Evolutionary conservation across 2,113 vertebrate species (phyloP).

Genomic region (Ciconia boyciana): DNA sequence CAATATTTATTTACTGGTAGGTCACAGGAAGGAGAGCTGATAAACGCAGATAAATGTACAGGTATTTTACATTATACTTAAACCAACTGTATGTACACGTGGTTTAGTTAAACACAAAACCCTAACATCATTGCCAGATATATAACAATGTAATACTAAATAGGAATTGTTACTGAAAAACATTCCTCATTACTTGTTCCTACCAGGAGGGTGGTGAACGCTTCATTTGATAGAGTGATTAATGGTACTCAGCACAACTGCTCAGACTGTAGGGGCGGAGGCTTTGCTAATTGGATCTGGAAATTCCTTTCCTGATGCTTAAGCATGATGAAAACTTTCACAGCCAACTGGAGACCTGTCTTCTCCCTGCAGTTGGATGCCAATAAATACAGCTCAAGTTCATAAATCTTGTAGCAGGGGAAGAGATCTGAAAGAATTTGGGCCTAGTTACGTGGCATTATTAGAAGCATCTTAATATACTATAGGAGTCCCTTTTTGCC

Average conservation of each 20-base stretch:
- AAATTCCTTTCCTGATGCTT: constrained; percentile 11
- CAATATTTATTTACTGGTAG: background rate
- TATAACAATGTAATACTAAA: background rate
- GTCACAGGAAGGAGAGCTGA: constrained; percentile 9
- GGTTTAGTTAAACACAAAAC: background rate
- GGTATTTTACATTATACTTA: background rate
- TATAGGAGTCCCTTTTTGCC: background rate
- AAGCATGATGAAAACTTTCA: background rate
- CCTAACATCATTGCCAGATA: background rate
- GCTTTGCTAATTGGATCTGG: background rate
- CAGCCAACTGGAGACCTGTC: background rate
- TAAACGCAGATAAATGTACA: background rate
- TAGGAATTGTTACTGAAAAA: too few relatives aligned
- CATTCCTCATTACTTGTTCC: too few relatives aligned
- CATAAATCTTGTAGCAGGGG: background rate
- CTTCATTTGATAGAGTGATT: background rate
- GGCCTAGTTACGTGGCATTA: background rate
- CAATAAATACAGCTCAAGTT: background rate
- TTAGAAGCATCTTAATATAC: background rate
- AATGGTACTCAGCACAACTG: background rate
- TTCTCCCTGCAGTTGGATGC: background rate
- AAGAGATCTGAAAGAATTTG: background rate
- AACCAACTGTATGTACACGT: background rate
- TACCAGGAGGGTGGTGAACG: background rate
- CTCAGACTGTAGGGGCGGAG: background rate